Evolutionary conservation across 2,797 vertebrate species (phyloP), one percentile per base, ranked within the genome.

Genomic region (Alauda arvensis): DNA sequence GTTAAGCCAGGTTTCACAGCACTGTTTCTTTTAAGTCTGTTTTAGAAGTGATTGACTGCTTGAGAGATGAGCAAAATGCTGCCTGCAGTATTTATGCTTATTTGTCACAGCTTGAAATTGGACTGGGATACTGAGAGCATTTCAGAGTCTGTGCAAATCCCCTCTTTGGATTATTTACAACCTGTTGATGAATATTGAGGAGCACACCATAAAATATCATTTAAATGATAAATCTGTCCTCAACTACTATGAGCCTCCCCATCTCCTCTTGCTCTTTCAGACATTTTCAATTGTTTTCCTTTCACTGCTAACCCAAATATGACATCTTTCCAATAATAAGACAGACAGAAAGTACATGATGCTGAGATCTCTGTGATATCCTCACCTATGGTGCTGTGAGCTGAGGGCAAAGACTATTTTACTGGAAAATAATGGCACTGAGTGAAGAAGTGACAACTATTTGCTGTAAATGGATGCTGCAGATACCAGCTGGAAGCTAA

Each of bases 31-130:
- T 62, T 63, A 75, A 80, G 26, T 78, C 52, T 57, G 8, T 56
- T 80, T 89, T 79, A 55, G 15, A 86, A 67, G 46, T 45, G n/a
- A 74, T 6, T 52, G 20, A 94, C 78, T 51, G 31, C 31, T 62
- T 48, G 28, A 71, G 31, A 85, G 20, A 82, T 24, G 37, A 93
- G 34, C 61, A 87, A 91, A 92, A 85, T 0, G 2, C 42, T 83
- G 39, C 33, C 31, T 82, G 62, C 28, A 74, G 42, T 74, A 93
- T 78, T 94, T 77, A 75, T 53, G 37, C 16, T 87, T 85, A 77
- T 93, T 93, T 86, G 9, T 66, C 61, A 81, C 68, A 85, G 52
- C 39, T 77, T 92, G 91, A 92, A 94, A 92, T 85, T 79, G 62
- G 40, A 10, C 60, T 91, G 66, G 49, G 60, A 87, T 31, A 51